phyloP scores from a whole-genome alignment of 2,113 vertebrate genomes.

The Pampusana beccarii region DNA sequence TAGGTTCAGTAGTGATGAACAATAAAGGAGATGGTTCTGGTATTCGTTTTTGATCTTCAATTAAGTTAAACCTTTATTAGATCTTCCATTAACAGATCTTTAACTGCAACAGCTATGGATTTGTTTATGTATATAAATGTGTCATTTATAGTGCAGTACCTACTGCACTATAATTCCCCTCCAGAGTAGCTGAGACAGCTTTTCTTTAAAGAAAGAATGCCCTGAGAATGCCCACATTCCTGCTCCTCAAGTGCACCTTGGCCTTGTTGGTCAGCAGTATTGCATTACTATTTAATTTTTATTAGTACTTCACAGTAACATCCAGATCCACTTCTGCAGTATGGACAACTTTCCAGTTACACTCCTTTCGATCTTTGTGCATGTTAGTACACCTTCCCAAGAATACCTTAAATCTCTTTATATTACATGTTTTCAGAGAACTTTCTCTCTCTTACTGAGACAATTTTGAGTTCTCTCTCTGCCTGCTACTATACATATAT shows the following conservation, averaged over 20 bases:
- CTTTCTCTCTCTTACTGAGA: not conserved
- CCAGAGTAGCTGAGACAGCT: not conserved
- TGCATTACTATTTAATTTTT: not conserved
- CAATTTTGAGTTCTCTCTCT: fast-evolving
- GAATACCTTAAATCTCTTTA: not conserved
- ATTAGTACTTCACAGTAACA: not conserved
- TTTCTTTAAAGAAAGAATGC: not conserved
- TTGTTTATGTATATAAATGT: not conserved
- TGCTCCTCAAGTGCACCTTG: not conserved
- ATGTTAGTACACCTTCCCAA: not conserved
- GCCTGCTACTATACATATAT: not conserved
- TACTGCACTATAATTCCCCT: not conserved
- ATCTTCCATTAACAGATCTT: not conserved
- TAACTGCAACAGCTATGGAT: not conserved
- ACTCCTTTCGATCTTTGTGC: not conserved
- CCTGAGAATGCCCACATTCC: fast-evolving
- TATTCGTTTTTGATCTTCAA: not conserved
- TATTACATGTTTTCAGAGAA: not conserved
- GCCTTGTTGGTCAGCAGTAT: not conserved
- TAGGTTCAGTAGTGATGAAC: not conserved
- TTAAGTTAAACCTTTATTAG: not conserved
- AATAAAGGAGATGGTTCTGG: not conserved
- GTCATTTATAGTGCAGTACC: not conserved
- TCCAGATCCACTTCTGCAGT: not conserved
- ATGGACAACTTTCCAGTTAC: not conserved